phyloP scores from a whole-genome alignment of 2,888 invertebrate species.

The Magallana nippona region DNA sequence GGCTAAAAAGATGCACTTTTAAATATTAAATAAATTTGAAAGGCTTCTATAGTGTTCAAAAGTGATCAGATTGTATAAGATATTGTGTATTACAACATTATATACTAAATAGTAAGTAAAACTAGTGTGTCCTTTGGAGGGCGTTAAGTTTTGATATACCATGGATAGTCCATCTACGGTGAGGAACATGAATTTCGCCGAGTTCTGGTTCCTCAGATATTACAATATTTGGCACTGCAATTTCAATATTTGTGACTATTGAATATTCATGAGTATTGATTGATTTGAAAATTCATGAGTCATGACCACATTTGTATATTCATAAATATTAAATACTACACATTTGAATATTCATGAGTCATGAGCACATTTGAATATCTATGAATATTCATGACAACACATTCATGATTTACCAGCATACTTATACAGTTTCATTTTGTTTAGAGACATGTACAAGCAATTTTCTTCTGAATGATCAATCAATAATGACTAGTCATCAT shows the following conservation, averaged over 20 bases:
- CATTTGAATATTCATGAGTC: background rate
- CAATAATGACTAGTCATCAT: no score
- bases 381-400: background rate
- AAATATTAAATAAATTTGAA: no score
- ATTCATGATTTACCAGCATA: no score
- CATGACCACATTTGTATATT: no score
- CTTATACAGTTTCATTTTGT: no score
- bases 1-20: no score
- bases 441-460: no score
- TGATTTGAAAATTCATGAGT: background rate
- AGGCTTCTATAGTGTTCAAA: no score
- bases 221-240: conserved; percentile 15
- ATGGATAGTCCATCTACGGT: conserved; percentile 8
- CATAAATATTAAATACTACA: no score
- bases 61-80: no score
- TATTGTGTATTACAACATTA: background rate
- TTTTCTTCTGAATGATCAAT: no score
- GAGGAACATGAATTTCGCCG: background rate
- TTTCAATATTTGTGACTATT: conserved; percentile 1
- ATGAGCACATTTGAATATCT: no score
- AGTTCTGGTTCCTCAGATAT: conserved; percentile 16
- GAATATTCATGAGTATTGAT: conserved; percentile 7
- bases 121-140: background rate
- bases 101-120: background rate
- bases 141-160: background rate